Base-by-base conservation (phyloP, 1,140 invertebrate species). In the Panagrolaimus sp. region DNA sequence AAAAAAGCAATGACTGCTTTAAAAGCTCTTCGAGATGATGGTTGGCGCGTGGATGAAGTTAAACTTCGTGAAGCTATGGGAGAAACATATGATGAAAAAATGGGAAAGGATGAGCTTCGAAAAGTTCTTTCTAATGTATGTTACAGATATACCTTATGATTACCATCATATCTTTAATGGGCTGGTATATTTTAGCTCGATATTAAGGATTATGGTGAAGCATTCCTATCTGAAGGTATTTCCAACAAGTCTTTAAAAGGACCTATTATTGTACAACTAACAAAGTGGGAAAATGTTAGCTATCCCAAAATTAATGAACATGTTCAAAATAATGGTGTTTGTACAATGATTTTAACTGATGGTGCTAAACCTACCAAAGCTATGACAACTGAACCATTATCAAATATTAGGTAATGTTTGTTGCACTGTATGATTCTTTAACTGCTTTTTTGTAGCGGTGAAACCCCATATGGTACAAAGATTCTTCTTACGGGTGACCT, bases 261-360 rank as follows among this genome's bases (percentile, higher is more conserved):
- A n/a, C 84, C 84, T 44, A 73, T 82, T 27, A 80, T 85, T 8
- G 67, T 85, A 31, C 84, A 85, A 75, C 70, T 85, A 31, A 72
- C 80, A 67, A 85, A 84, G 65, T 74, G 72, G 72, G 20, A 44
- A 73, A 84, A 84, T 76, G 74, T 85, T 9, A 77, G 82, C 0
- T 82, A 83, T 23, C 83, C 84, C 11, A 84, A 83, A 67, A 82
- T 84, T 23, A 76, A 83, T 71, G 83, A 84, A 67, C 82, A 85
- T 48, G 42, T 27, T 31, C 82, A 82, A 9, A 81, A 84, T 47
- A 69, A 68, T n/a, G 84, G 82, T 11, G 79, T 83, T 8, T 69
- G 78, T n/a, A 66, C 84, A 48, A 73, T 84, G 70, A 79, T 74
- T 14, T 69, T 85, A 9, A 85, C 83, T 5, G 84, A 85, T 79